phyloP scores from a whole-genome alignment of 2,797 vertebrate species.

The Zalophus californianus region DNA sequence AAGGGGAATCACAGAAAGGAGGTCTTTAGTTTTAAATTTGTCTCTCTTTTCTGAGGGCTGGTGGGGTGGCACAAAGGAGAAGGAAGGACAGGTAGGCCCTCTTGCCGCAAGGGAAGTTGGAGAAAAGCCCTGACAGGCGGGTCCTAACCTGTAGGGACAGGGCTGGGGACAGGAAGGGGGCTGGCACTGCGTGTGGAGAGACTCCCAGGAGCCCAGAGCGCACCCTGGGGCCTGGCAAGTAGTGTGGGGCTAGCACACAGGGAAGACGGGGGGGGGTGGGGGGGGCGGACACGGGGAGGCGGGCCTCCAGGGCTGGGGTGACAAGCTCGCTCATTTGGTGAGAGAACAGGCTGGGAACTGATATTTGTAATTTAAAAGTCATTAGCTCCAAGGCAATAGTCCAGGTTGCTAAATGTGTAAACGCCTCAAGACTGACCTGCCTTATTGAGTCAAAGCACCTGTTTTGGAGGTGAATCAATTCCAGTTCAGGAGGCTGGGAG shows the following conservation, averaged over 20 bases:
- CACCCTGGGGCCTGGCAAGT: not conserved
- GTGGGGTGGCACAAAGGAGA: not conserved
- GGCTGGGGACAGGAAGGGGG: not conserved
- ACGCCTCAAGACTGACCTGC: not conserved
- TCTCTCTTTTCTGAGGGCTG: not conserved
- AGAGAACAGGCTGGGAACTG: not conserved
- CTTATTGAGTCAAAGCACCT: not conserved
- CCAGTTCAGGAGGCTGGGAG: not conserved
- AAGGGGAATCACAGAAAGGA: not conserved
- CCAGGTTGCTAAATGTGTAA: not conserved
- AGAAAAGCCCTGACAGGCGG: not conserved
- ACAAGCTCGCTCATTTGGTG: not conserved
- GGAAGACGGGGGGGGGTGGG: not conserved
- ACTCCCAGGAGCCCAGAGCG: not conserved
- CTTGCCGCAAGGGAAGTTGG: not conserved
- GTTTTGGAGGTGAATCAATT: not conserved
- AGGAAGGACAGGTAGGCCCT: not conserved
- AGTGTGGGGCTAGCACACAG: not conserved
- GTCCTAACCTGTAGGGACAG: not conserved
- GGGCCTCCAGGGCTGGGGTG: not conserved
- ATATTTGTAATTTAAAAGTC: not conserved
- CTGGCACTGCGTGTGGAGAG: not conserved
- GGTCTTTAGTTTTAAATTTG: not conserved
- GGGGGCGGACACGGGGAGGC: not conserved
- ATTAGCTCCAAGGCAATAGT: not conserved